Evolutionary conservation across 1,140 invertebrate genomes (phyloP).

Genomic region (Eueides isabella): DNA sequence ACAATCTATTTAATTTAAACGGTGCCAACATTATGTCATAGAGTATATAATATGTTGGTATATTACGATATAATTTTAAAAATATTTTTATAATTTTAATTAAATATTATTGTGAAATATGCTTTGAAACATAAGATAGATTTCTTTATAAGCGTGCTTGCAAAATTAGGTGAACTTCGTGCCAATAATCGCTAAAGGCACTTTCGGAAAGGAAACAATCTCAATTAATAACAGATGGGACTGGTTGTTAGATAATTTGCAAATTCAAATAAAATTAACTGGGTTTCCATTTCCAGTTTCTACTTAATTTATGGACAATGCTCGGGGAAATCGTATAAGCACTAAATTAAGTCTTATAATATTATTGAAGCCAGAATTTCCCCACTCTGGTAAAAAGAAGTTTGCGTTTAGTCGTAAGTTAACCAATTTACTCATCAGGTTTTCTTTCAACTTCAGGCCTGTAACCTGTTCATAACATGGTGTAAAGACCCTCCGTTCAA

Average conservation of each 20-base stretch:
- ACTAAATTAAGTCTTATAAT: too few relatives aligned
- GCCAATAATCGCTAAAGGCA: slow-evolving; percentile 20
- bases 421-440: too few relatives aligned
- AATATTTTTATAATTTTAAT: not conserved
- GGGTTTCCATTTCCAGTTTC: slow-evolving; percentile 7
- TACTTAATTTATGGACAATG: not conserved
- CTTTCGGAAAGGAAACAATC: slow-evolving; percentile 19
- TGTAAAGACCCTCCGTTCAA: too few relatives aligned
- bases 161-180: slow-evolving; percentile 10
- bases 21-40: too few relatives aligned
- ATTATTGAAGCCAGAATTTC: too few relatives aligned
- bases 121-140: not conserved
- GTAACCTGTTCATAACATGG: too few relatives aligned
- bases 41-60: not conserved
- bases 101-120: not conserved
- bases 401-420: too few relatives aligned
- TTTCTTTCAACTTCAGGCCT: too few relatives aligned
- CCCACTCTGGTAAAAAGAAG: too few relatives aligned
- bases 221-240: slow-evolving; percentile 13
- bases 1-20: too few relatives aligned
- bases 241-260: slow-evolving; percentile 8
- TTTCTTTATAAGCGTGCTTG: not conserved
- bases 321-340: not conserved
- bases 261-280: slow-evolving; percentile 1
- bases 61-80: not conserved